phyloP scores from a whole-genome alignment of 2,888 invertebrate species.

The Zhuqinia jingwanae region DNA sequence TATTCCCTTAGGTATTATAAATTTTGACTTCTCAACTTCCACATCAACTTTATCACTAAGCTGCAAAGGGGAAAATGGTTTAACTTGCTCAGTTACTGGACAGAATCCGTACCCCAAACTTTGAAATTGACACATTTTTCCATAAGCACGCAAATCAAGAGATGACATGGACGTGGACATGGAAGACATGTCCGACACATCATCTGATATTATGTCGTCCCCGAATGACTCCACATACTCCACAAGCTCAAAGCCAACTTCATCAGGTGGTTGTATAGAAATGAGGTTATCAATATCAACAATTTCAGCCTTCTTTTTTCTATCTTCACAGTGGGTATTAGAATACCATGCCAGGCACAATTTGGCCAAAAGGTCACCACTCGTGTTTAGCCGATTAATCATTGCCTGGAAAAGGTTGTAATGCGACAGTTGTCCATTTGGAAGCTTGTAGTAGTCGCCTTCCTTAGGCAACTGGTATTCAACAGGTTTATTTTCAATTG shows the following conservation, averaged over 20 bases:
- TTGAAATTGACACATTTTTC: neutral
- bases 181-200: neutral
- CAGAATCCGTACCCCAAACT: slow-evolving; percentile 32
- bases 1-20: neutral
- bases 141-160: neutral
- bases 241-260: no score
- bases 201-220: no score
- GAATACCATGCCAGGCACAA: slow-evolving; percentile 14
- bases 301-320: neutral
- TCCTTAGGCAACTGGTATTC: neutral
- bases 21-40: neutral
- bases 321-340: neutral
- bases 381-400: neutral
- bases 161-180: neutral
- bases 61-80: neutral
- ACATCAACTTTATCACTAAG: neutral
- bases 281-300: neutral
- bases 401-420: slow-evolving; percentile 42
- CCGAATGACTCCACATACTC: neutral
- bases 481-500: slow-evolving; percentile 49
- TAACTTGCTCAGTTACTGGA: slow-evolving; percentile 29
- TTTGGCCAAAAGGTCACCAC: slow-evolving; percentile 4
- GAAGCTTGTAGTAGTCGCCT: slow-evolving; percentile 46
- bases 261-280: neutral
- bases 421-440: slow-evolving; percentile 42